Evolutionary conservation across 2,888 invertebrate species (phyloP).

Genomic region (Polietes domitor): DNA sequence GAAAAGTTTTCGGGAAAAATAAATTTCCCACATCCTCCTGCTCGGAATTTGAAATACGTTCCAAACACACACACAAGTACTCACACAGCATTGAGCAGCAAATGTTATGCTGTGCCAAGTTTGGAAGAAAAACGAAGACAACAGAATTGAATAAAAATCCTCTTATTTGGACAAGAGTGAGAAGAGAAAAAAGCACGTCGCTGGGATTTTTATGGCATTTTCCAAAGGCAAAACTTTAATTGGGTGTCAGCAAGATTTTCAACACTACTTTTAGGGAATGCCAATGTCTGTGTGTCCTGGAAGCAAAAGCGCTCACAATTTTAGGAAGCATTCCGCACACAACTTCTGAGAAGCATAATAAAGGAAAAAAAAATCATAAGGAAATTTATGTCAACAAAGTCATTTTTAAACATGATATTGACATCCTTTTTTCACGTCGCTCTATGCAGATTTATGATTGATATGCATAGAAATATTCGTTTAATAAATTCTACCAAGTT

Average conservation of each 20-base stretch:
- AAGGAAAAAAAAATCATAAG: neutral
- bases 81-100: too few relatives aligned
- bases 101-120: too few relatives aligned
- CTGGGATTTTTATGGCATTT: constrained; percentile 2
- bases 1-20: neutral
- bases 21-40: neutral
- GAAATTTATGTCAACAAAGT: neutral
- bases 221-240: constrained; percentile 40
- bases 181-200: neutral
- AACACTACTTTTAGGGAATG: neutral
- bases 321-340: neutral
- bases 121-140: neutral
- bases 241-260: constrained; percentile 39
- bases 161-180: neutral
- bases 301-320: neutral
- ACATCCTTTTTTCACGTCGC: neutral
- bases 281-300: neutral
- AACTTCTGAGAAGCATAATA: neutral
- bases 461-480: neutral
- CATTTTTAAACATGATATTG: neutral
- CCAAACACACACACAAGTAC: too few relatives aligned
- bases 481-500: too few relatives aligned
- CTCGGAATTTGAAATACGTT: neutral
- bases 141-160: constrained; percentile 29
- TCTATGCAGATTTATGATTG: constrained; percentile 13